These are phyloP conservation scores for Sylvia atricapilla DNA, from an alignment of 2,113 vertebrate genomes.

Conservation along the genomic window DNA sequence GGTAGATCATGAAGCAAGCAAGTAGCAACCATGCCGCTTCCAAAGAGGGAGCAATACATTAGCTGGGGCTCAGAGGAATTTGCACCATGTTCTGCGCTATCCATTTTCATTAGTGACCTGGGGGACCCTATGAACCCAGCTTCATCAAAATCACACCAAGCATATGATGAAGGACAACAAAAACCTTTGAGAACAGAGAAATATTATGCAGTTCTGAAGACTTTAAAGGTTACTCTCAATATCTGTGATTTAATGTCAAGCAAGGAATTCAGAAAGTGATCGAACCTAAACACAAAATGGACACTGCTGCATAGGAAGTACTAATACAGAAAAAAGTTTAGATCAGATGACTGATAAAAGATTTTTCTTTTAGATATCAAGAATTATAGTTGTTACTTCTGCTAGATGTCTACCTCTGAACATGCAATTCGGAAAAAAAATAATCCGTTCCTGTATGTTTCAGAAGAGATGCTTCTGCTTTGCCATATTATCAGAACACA, in stretches of 20 bases:
- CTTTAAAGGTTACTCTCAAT: background rate
- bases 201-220: background rate
- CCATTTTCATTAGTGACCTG: constrained; percentile 1
- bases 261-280: background rate
- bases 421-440: background rate
- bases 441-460: background rate
- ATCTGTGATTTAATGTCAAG: background rate
- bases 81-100: background rate
- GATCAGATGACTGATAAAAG: background rate
- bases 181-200: background rate
- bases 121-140: background rate
- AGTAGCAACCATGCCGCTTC: background rate
- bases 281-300: background rate
- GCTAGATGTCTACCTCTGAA: background rate
- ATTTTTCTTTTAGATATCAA: background rate
- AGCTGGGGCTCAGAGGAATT: background rate
- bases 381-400: background rate
- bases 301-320: background rate
- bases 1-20: background rate
- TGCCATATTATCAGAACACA: background rate
- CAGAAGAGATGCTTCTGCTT: background rate
- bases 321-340: background rate
- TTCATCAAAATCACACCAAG: constrained; percentile 1
- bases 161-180: background rate
- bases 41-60: background rate